Evolutionary conservation across 2,113 vertebrate genomes (phyloP).

Genomic region (Fregata magnificens): DNA sequence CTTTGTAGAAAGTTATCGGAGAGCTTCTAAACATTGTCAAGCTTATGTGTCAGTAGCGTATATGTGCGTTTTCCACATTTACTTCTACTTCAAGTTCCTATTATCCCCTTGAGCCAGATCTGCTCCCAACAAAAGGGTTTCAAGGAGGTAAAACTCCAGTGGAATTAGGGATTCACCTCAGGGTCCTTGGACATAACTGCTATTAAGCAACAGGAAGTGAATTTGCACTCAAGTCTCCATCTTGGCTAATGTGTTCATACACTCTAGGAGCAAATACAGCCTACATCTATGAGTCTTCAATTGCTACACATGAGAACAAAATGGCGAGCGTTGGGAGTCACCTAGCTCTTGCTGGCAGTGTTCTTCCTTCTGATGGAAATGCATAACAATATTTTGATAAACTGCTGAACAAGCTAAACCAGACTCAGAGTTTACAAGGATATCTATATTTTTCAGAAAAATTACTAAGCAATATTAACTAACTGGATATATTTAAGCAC

Average conservation of each 20-base stretch:
- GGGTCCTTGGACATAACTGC: neutral
- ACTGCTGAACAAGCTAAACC: neutral
- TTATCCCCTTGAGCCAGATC: neutral
- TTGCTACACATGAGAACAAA: neutral
- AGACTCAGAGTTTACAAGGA: neutral
- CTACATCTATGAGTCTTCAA: neutral
- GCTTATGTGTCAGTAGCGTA: neutral
- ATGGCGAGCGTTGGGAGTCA: neutral
- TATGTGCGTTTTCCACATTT: neutral
- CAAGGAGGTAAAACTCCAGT: neutral
- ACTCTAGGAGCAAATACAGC: neutral
- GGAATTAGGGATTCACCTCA: neutral
- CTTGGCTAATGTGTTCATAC: neutral
- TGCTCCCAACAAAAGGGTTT: neutral
- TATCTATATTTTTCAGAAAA: neutral
- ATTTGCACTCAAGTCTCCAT: neutral
- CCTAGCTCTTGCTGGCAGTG: neutral
- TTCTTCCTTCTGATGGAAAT: neutral
- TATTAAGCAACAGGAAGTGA: neutral
- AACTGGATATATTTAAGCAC: neutral
- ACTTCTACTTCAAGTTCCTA: neutral
- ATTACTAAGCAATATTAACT: neutral
- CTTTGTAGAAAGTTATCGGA: slow-evolving; percentile 36
- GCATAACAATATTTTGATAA: neutral
- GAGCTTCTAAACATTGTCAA: slow-evolving; percentile 13